Conservation (phyloP, 2,888 invertebrate genomes). For the Archips xylosteana region DNA sequence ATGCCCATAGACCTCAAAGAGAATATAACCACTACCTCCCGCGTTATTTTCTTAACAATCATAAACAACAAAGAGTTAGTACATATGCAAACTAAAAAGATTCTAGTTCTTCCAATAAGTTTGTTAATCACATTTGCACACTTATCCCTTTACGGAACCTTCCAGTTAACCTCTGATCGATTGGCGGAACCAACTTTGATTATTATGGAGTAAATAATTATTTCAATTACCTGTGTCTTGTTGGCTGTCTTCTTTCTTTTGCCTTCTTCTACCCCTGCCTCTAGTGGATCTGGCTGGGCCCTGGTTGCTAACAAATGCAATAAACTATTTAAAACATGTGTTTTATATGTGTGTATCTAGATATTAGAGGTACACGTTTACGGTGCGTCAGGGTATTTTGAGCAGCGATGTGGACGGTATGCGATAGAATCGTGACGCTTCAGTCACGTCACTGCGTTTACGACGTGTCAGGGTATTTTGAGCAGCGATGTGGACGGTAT, state of each 20-base stretch:
- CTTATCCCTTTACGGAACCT: neutral
- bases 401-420: too few species aligned
- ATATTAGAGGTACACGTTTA: too few species aligned
- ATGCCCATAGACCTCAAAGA: constrained; percentile 6
- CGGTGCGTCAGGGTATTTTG: too few species aligned
- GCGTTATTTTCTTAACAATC: neutral
- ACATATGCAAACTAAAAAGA: neutral
- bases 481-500: too few species aligned
- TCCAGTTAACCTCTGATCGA: neutral
- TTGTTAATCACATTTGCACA: neutral
- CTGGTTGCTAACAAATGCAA: constrained; percentile 64
- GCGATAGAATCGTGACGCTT: too few species aligned
- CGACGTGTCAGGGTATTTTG: too few species aligned
- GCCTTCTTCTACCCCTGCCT: constrained; percentile 56
- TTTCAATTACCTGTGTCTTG: constrained; percentile 70
- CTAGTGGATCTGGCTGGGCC: constrained; percentile 67
- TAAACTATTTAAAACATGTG: too few species aligned
- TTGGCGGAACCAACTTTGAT: neutral
- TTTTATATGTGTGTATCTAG: too few species aligned
- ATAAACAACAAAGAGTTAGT: neutral
- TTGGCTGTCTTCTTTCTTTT: constrained; percentile 72
- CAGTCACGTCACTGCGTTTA: too few species aligned
- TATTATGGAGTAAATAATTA: neutral
- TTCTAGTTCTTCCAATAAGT: neutral
- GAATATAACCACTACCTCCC: too few species aligned